Base-by-base conservation (phyloP, 2,113 vertebrate species). In the Calyptommatus sinebrachiatus region DNA sequence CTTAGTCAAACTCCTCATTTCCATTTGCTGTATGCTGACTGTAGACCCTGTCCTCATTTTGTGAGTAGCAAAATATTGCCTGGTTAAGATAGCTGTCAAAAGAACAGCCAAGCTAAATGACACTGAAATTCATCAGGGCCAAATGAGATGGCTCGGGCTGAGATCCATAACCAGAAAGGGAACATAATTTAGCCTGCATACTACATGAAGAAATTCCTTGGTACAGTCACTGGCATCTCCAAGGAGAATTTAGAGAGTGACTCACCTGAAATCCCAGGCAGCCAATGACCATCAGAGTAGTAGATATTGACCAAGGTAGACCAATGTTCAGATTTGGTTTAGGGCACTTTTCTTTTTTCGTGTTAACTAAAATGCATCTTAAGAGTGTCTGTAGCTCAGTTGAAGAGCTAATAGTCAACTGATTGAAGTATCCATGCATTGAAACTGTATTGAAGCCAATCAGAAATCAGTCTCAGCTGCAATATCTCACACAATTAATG, bases 401-500 rank as follows among this genome's bases (percentile, higher is more conserved):
- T 41, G 35, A 41, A 21, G 29, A 14, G n/a, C n/a, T n/a, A n/a
- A n/a, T n/a, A n/a, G n/a, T n/a, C n/a, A n/a, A n/a, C n/a, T n/a
- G n/a, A n/a, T n/a, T n/a, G n/a, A n/a, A n/a, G n/a, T n/a, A n/a
- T n/a, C n/a, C n/a, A n/a, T n/a, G n/a, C n/a, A n/a, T n/a, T n/a
- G n/a, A n/a, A n/a, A n/a, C n/a, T n/a, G n/a, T n/a, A n/a, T n/a
- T n/a, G n/a, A n/a, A n/a, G n/a, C n/a, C n/a, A n/a, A n/a, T n/a
- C n/a, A n/a, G n/a, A n/a, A n/a, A n/a, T n/a, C n/a, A n/a, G n/a
- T n/a, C n/a, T n/a, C n/a, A n/a, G n/a, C n/a, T n/a, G n/a, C n/a
- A n/a, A n/a, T n/a, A n/a, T n/a, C n/a, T n/a, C 68, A 26, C 70
- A 57, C 65, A 78, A 26, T 78, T 78, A 53, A 73, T 73, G 29